Conservation (phyloP, 2,113 vertebrate genomes). For the rat (Rattus norvegicus) region DNA sequence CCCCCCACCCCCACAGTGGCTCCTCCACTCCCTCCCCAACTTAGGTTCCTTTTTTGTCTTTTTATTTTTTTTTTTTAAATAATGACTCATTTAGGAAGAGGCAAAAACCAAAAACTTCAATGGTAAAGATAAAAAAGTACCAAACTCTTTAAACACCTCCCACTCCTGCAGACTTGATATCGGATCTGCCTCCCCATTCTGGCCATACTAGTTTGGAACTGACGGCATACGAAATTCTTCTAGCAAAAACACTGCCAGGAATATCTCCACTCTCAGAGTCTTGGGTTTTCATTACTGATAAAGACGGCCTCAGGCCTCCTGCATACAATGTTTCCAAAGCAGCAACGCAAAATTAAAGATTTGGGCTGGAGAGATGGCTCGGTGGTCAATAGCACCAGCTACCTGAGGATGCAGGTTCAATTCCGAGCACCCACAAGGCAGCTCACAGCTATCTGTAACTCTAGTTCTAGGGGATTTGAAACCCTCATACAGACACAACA, state of each 20-base stretch:
- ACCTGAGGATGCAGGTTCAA: neutral
- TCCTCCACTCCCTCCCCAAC: constrained; percentile 63
- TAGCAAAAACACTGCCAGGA: constrained; percentile 68
- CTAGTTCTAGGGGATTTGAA: neutral
- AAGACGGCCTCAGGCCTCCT: neutral
- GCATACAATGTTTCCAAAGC: neutral
- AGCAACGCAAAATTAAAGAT: constrained; percentile 43
- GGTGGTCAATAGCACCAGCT: neutral
- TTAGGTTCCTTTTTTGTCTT: constrained; percentile 65
- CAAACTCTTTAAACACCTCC: constrained; percentile 66
- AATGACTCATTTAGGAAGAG: constrained; percentile 80
- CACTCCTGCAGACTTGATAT: constrained; percentile 57
- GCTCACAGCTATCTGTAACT: neutral
- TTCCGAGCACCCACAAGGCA: neutral
- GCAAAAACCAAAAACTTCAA: constrained; percentile 77
- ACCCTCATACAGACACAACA: neutral
- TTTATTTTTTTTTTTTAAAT: neutral
- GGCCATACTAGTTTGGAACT: constrained; percentile 43
- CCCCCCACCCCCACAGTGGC: constrained; percentile 32
- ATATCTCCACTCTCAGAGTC: neutral
- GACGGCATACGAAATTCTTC: constrained; percentile 4
- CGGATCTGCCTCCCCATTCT: neutral
- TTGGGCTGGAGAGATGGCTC: neutral
- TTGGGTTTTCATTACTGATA: neutral
- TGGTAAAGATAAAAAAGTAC: constrained; percentile 74